These are phyloP conservation scores for Heliconius himera DNA, from an alignment of 1,140 invertebrate genomes.

Conservation along the genomic window DNA sequence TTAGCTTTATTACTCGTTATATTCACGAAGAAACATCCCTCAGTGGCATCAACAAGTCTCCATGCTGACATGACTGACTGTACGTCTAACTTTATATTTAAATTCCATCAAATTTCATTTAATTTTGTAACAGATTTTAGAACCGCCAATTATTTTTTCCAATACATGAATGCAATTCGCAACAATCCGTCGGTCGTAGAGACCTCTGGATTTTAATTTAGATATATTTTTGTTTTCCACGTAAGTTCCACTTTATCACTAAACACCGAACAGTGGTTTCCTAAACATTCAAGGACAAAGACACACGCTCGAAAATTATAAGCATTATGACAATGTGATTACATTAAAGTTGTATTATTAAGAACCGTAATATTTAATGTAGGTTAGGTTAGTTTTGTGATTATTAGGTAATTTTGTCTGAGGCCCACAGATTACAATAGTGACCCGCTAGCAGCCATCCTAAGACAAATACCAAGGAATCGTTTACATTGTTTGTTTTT, in stretches of 20 bases:
- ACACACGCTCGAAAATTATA: slow-evolving; percentile 82
- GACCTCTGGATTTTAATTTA: slow-evolving; percentile 56
- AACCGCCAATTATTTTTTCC: slow-evolving; percentile 66
- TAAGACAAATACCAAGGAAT: slow-evolving; percentile 78
- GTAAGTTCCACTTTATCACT: slow-evolving; percentile 69
- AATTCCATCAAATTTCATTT: slow-evolving; percentile 69
- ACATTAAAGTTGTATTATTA: slow-evolving; percentile 77
- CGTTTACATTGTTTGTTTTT: slow-evolving; percentile 60
- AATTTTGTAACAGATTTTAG: slow-evolving; percentile 68
- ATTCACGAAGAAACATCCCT: slow-evolving; percentile 82
- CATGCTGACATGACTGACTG: slow-evolving; percentile 59
- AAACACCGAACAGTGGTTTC: slow-evolving; percentile 80
- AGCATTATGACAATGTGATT: slow-evolving; percentile 82
- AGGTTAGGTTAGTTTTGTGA: slow-evolving; percentile 78
- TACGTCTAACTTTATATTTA: slow-evolving; percentile 61
- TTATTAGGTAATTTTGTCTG: slow-evolving; percentile 69
- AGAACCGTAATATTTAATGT: slow-evolving; percentile 81
- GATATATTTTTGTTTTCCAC: slow-evolving; percentile 61
- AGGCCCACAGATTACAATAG: slow-evolving; percentile 80
- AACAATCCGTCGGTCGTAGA: slow-evolving; percentile 41
- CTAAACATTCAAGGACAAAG: slow-evolving; percentile 82
- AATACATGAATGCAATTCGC: slow-evolving; percentile 60
- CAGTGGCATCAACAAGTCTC: slow-evolving; percentile 78
- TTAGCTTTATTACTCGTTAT: slow-evolving; percentile 83
- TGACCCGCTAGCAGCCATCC: slow-evolving; percentile 72